phyloP scores from a whole-genome alignment of 2,888 invertebrate species.

The Helobdella robusta region DNA sequence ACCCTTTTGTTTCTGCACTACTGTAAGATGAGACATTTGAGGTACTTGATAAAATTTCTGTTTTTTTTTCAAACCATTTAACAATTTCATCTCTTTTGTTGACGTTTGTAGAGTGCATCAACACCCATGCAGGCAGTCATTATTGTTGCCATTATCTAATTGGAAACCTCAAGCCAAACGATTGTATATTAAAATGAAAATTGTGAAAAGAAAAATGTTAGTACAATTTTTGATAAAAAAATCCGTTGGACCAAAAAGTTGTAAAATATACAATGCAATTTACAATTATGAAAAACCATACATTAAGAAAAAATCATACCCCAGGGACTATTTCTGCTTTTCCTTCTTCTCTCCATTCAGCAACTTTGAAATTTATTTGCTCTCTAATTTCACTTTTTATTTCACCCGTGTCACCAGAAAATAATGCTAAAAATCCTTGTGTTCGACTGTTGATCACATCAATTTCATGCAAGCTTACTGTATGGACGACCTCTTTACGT shows the following conservation, averaged over 20 bases:
- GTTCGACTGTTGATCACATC: slow-evolving; percentile 97
- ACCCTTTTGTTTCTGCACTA: too few relatives aligned
- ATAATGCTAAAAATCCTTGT: slow-evolving; percentile 90
- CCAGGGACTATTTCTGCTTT: slow-evolving; percentile 98
- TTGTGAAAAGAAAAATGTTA: too few relatives aligned
- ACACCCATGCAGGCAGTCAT: too few relatives aligned
- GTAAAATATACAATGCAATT: background rate
- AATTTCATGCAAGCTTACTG: slow-evolving; percentile 95
- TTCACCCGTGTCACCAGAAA: slow-evolving; percentile 98
- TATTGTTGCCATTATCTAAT: too few relatives aligned
- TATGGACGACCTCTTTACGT: slow-evolving; percentile 89
- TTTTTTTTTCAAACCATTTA: too few relatives aligned
- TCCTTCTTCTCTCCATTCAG: slow-evolving; percentile 97
- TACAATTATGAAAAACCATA: background rate
- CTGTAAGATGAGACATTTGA: too few relatives aligned
- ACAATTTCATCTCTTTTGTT: too few relatives aligned
- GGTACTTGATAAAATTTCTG: too few relatives aligned
- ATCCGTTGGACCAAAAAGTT: background rate
- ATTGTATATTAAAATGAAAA: too few relatives aligned
- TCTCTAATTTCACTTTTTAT: slow-evolving; percentile 94
- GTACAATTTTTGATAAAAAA: too few relatives aligned
- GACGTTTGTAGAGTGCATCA: too few relatives aligned
- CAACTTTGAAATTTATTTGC: slow-evolving; percentile 91
- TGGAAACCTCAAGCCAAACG: too few relatives aligned
- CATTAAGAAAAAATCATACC: slow-evolving; percentile 49